Evolutionary conservation across 1,140 invertebrate species (phyloP), one percentile per base, ranked within the genome.

Genomic region (Ceratina japonica): DNA sequence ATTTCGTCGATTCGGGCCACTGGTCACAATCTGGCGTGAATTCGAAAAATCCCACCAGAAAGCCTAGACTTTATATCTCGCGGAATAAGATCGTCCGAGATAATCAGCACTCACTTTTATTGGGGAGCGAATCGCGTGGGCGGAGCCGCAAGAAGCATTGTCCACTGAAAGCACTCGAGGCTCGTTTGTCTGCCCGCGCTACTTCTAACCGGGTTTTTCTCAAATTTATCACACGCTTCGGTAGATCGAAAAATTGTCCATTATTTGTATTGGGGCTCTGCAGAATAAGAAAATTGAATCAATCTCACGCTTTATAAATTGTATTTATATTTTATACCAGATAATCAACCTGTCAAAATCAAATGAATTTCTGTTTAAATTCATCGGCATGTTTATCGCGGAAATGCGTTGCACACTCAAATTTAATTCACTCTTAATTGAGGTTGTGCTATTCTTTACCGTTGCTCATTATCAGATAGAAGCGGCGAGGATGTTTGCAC

Each of bases 71-170:
- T 18, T 27, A 5, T 58, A 31, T 31, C 51, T 13, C 37, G 10
- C 7, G n/a, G 13, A 3, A 16, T 8, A 8, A 80, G 56, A 72
- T 83, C 27, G 63, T 52, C 79, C 49, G 62, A 80, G 79, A 84
- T 80, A 80, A 84, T 84, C 78, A 71, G 69, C 77, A 58, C 78
- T 80, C 78, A 51, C 68, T 84, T 84, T 80, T 84, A 84, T 84
- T 76, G 72, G 73, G 70, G 63, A 75, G 54, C 52, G 65, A 44
- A 84, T 85, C 62, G 69, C n/a, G 73, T 76, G 44, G 80, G 78
- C 82, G 72, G 73, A 37, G 52, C 16, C 62, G 65, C 69, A 75
- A 80, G 72, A 84, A 74, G 81, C 70, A 79, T 84, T 84, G 82
- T 79, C 76, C 75, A 44, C 65, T 59, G 62, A 62, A 73, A 75